Percentiles rank a stretch among this genome's conserved stretches.
phyloP scores from a whole-genome alignment of 2,888 invertebrate species.

The Blastobasis lacticolella region DNA sequence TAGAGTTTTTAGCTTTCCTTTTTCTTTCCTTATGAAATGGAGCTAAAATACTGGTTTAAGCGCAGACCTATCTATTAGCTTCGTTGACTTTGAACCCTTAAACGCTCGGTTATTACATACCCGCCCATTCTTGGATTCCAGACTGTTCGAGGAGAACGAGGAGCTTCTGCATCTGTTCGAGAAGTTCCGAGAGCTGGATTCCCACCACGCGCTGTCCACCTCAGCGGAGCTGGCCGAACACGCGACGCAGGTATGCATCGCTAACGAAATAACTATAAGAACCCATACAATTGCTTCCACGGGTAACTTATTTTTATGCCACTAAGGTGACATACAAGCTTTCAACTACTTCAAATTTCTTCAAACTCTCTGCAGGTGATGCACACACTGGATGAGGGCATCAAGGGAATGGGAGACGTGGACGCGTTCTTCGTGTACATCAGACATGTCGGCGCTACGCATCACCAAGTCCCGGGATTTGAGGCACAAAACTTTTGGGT shows the following conservation, averaged over 20 bases:
- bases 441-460: conserved; percentile 86
- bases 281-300: too few relatives aligned
- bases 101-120: too few relatives aligned
- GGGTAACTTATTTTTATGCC: background rate
- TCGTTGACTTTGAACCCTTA: too few relatives aligned
- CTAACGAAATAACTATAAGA: too few relatives aligned
- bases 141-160: conserved; percentile 88
- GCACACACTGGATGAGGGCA: conserved; percentile 90
- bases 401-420: conserved; percentile 86
- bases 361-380: conserved; percentile 54
- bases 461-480: conserved; percentile 88
- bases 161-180: conserved; percentile 84
- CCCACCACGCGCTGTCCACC: conserved; percentile 82
- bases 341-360: background rate
- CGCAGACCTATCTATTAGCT: too few relatives aligned
- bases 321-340: too few relatives aligned
- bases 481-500: conserved; percentile 92
- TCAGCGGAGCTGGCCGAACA: conserved; percentile 90
- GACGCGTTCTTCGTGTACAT: conserved; percentile 87
- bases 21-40: too few relatives aligned
- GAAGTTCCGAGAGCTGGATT: conserved; percentile 83
- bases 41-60: too few relatives aligned
- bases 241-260: conserved; percentile 63
- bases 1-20: too few relatives aligned
- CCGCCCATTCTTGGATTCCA: conserved; percentile 41